Evolutionary conservation across 2,113 vertebrate species (phyloP).

Genomic region (Sylvicapra grimmia): DNA sequence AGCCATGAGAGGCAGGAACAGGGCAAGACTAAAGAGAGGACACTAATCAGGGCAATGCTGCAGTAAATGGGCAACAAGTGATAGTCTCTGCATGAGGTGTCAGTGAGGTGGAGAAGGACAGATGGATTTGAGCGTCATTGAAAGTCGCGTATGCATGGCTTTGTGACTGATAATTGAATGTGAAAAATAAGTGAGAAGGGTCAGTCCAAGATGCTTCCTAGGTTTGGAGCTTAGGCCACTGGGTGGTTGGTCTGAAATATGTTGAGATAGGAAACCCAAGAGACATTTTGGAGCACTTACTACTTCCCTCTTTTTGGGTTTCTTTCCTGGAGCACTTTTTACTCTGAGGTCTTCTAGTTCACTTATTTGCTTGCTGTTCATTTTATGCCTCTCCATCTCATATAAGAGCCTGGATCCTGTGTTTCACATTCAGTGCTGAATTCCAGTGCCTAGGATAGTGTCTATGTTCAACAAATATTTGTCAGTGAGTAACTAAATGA

Average conservation of each 20-base stretch:
- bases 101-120: not conserved
- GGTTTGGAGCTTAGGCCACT: not conserved
- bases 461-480: not conserved
- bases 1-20: not conserved
- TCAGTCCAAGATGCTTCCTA: not conserved
- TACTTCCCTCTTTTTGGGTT: not conserved
- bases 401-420: not conserved
- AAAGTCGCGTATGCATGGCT: not conserved
- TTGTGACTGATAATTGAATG: not conserved
- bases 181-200: not conserved
- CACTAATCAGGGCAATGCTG: not conserved
- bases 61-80: not conserved
- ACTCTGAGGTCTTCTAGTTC: not conserved
- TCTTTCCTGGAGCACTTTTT: not conserved
- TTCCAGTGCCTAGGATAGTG: not conserved
- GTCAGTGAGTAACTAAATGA: not conserved
- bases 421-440: not conserved
- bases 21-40: not conserved
- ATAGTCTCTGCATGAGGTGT: not conserved
- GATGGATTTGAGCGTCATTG: not conserved
- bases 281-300: not conserved
- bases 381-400: not conserved
- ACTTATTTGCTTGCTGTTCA: not conserved
- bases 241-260: not conserved
- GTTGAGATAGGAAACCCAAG: not conserved